Conservation (phyloP, 53 echinoderm and acorn worm species). For the Hippasteria phrygiana region DNA sequence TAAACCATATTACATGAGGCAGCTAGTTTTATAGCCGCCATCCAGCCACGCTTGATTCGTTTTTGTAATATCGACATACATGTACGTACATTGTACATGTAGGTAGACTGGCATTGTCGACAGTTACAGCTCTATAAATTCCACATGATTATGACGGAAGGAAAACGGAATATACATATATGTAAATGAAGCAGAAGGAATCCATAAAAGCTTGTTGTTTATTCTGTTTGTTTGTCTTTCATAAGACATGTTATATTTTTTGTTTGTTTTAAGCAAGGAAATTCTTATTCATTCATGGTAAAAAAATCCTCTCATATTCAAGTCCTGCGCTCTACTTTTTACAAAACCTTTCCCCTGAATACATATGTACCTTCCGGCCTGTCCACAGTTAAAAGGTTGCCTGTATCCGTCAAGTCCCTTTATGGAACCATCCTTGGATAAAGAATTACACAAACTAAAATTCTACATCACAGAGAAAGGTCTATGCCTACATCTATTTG, state of each 20-base stretch:
- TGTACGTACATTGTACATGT: constrained; percentile 38
- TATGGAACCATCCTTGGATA: too few species aligned
- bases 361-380: too few species aligned
- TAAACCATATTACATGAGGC: constrained; percentile 36
- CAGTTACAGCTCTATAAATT: constrained; percentile 58
- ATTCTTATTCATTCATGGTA: too few species aligned
- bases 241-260: too few species aligned
- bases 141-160: constrained; percentile 43
- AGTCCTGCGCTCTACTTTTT: too few species aligned
- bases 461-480: too few species aligned
- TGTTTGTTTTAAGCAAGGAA: background rate
- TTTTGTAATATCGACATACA: constrained; percentile 24
- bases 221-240: background rate
- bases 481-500: too few species aligned
- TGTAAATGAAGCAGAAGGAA: background rate
- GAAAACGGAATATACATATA: background rate
- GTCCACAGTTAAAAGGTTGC: too few species aligned
- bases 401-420: too few species aligned
- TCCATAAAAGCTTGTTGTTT: background rate
- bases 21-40: background rate
- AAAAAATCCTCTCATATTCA: too few species aligned
- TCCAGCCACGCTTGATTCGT: constrained; percentile 39
- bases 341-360: too few species aligned
- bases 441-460: too few species aligned
- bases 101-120: background rate